phyloP scores from a whole-genome alignment of 1,140 invertebrate genomes.

The Penaeus chinensis region DNA sequence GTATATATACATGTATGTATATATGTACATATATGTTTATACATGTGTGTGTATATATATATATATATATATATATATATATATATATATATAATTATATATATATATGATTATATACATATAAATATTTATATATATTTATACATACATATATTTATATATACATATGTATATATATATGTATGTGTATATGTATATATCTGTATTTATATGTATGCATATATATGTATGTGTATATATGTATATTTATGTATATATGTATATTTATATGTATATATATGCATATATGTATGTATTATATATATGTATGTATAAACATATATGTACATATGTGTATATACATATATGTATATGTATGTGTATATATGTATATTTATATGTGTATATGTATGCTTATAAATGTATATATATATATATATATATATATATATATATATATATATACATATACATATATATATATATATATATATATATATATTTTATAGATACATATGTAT shows the following conservation, averaged over 20 bases:
- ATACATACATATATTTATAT: background rate
- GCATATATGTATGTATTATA: slow-evolving; percentile 6
- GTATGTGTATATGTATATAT: background rate
- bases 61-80: slow-evolving; percentile 20
- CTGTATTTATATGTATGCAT: background rate
- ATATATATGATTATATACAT: background rate
- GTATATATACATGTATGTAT: background rate
- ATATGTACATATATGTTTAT: slow-evolving; percentile 5
- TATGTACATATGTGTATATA: background rate
- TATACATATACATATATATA: background rate
- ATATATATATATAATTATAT: slow-evolving; percentile 1
- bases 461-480: slow-evolving; percentile 1
- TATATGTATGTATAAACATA: background rate
- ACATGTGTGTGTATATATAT: background rate
- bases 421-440: background rate
- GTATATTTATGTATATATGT: background rate
- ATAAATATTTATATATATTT: background rate
- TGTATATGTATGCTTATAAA: slow-evolving; percentile 5
- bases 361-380: slow-evolving; percentile 13
- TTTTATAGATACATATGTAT: background rate
- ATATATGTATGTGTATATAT: background rate
- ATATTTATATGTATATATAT: background rate
- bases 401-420: background rate
- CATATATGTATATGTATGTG: background rate
- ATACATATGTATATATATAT: background rate